Evolutionary conservation across 2,113 vertebrate genomes (phyloP).

Genomic region (Sander lucioperca): DNA sequence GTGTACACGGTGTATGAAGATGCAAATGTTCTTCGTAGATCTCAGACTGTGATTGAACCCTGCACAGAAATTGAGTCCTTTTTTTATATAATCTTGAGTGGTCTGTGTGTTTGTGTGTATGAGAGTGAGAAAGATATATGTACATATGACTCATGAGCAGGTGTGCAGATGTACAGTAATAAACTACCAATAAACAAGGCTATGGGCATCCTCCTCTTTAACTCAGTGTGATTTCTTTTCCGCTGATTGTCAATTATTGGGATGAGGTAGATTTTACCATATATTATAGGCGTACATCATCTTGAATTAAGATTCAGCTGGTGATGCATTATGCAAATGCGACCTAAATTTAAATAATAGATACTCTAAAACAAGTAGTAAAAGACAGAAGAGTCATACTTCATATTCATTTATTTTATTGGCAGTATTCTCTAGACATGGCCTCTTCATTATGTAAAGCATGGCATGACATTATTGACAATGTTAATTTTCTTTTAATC

Average conservation of each 20-base stretch:
- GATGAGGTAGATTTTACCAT: too few relatives aligned
- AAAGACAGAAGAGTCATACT: not conserved
- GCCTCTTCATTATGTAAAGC: not conserved
- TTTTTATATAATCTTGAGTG: constrained; percentile 67
- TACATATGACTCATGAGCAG: constrained; percentile 67
- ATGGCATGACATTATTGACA: not conserved
- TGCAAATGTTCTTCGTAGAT: constrained; percentile 57
- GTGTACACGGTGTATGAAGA: constrained; percentile 44
- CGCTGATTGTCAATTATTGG: too few relatives aligned
- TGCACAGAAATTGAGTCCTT: constrained; percentile 66
- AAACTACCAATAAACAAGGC: constrained; percentile 75
- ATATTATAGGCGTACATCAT: too few relatives aligned
- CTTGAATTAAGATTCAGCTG: too few relatives aligned
- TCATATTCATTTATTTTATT: not conserved
- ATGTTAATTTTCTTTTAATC: not conserved
- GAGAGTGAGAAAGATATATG: constrained; percentile 44
- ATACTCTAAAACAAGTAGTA: too few relatives aligned
- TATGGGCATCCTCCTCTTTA: constrained; percentile 41
- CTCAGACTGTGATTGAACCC: constrained; percentile 66
- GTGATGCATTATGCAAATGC: too few relatives aligned
- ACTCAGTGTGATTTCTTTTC: not conserved
- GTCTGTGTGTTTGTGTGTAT: constrained; percentile 19
- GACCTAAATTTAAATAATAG: too few relatives aligned
- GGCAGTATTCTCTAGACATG: not conserved
- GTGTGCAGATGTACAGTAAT: constrained; percentile 79